Evolutionary conservation across 2,113 vertebrate genomes (phyloP), one percentile per base, ranked within the genome.

Genomic region (Rhabdornis inornatus): DNA sequence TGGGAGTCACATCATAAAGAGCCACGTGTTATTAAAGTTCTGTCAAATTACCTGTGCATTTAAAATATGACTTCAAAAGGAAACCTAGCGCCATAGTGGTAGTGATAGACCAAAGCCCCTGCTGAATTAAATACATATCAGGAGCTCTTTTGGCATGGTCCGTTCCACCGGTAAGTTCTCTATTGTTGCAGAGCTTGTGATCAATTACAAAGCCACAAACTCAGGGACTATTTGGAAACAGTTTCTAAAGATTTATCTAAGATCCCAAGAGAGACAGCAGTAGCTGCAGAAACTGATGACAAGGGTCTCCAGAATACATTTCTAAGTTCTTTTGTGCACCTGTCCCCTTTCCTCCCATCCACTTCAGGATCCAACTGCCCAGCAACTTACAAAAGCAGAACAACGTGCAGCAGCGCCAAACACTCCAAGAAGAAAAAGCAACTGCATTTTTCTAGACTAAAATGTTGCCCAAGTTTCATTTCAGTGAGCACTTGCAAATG

Each of bases 401-500:
- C 39, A 11, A 49, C 0, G 0, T 28, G n/a, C 31, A 77, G 63
- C 27, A 22, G 3, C 20, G 44, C 59, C 75, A 60, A 85, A 53
- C 6, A 16, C 1, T 1, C 15, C 21, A 18, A 24, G 35, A 84
- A 89, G 53, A 71, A 76, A 87, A 90, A 70, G 45, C 17, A 21
- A 80, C 50, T 87, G 56, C 28, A 47, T 59, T 72, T 81, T 91
- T 78, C 24, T 49, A 83, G 35, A 83, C 64, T 70, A 90, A 83
- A 94, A 77, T 45, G 60, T 6, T 77, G 83, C 53, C 31, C 1
- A 6, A 85, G 33, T 77, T 95, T 91, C 87, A 95, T 86, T 91
- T 92, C 79, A 66, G 79, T 55, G 23, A 81, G 68, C 42, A 93
- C 40, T 19, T 78, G 68, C 79, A 92, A 40, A 80, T 89, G 95